phyloP scores from a whole-genome alignment of 2,888 invertebrate species.

The Ophioninae sp. region DNA sequence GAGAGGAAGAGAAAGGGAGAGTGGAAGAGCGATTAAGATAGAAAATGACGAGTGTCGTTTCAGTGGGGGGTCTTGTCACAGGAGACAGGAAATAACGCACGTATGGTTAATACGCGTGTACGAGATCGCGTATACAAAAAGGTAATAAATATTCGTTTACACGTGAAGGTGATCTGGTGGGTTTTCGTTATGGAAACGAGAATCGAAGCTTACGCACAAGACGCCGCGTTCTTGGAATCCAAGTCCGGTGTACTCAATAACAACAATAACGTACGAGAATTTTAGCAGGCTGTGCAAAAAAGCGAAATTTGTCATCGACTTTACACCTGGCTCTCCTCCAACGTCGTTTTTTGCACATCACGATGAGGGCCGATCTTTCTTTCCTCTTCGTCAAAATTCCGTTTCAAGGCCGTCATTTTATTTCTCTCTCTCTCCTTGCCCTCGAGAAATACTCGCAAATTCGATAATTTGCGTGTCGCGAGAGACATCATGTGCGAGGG shows the following conservation, averaged over 20 bases:
- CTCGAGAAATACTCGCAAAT: constrained; percentile 44
- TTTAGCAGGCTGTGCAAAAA: constrained; percentile 9
- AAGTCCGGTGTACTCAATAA: constrained; percentile 27
- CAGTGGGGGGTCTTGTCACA: constrained; percentile 50
- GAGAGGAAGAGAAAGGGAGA: background rate
- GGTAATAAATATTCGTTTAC: constrained; percentile 9
- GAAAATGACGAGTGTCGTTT: constrained; percentile 27
- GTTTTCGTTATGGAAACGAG: constrained; percentile 40
- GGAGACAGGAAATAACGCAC: constrained; percentile 54
- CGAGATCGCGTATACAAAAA: background rate
- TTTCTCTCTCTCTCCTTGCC: background rate
- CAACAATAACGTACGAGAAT: constrained; percentile 1
- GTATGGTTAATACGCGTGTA: constrained; percentile 34
- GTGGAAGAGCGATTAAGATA: constrained; percentile 1
- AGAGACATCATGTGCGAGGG: constrained; percentile 6
- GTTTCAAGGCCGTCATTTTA: constrained; percentile 42
- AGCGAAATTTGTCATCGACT: constrained; percentile 44
- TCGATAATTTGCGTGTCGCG: constrained; percentile 53
- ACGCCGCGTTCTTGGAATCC: constrained; percentile 32
- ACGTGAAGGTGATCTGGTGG: constrained; percentile 15
- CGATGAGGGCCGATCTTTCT: background rate
- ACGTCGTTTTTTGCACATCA: constrained; percentile 10
- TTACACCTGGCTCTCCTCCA: background rate
- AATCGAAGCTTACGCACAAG: constrained; percentile 34
- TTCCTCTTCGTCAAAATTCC: constrained; percentile 8